Evolutionary conservation across 2,888 invertebrate genomes (phyloP).

Genomic region (Pachycephus smyrnensis): DNA sequence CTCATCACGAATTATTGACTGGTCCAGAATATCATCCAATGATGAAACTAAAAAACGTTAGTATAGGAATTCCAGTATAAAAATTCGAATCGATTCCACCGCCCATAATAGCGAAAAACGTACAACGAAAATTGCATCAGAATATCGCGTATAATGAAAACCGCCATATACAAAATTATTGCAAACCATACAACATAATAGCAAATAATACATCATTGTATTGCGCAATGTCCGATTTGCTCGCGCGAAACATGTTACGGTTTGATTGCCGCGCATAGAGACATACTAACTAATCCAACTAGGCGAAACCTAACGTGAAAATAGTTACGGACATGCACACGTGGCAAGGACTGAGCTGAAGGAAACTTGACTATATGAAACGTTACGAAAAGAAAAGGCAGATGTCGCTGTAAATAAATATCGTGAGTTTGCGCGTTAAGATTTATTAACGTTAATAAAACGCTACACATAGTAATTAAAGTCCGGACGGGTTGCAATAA

Average conservation of each 20-base stretch:
- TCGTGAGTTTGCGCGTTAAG: background rate
- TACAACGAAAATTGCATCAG: background rate
- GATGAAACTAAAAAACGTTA: background rate
- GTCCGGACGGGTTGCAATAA: background rate
- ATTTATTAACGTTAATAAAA: background rate
- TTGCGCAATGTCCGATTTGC: background rate
- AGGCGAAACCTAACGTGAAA: background rate
- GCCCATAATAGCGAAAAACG: background rate
- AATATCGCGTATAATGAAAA: too few relatives aligned
- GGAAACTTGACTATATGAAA: background rate
- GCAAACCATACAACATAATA: background rate
- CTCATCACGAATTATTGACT: background rate
- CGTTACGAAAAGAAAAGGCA: background rate
- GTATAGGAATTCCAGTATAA: background rate
- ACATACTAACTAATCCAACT: background rate
- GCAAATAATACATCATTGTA: background rate
- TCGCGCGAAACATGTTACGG: background rate
- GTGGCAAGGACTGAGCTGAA: background rate
- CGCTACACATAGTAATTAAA: background rate
- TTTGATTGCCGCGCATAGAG: too few relatives aligned
- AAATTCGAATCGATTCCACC: background rate
- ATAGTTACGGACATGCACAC: background rate
- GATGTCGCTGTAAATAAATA: background rate
- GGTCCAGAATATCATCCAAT: background rate
- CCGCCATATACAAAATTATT: too few relatives aligned